phyloP scores from a whole-genome alignment of 1,140 invertebrate species.

The Drosophila takahashii region DNA sequence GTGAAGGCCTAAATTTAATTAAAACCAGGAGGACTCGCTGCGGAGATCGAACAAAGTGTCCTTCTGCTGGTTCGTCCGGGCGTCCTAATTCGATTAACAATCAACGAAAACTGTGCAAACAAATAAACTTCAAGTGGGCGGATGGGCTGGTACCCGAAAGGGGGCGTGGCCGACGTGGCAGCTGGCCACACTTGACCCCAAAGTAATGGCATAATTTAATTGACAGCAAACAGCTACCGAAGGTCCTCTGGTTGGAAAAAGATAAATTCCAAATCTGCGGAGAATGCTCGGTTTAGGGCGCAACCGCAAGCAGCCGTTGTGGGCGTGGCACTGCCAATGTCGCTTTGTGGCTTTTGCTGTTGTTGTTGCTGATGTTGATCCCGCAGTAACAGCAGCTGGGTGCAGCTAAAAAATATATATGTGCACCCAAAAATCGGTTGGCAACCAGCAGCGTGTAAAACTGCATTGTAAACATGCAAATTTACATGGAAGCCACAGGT shows the following conservation, averaged over 20 bases:
- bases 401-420: conserved; percentile 40
- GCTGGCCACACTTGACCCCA: conserved; percentile 45
- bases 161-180: conserved; percentile 11
- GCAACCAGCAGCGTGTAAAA: conserved; percentile 58
- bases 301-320: conserved; percentile 37
- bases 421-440: conserved; percentile 36
- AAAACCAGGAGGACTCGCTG: conserved; percentile 27
- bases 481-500: conserved; percentile 61
- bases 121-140: conserved; percentile 38
- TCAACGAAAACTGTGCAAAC: conserved; percentile 62
- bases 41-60: conserved; percentile 12
- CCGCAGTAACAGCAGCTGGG: conserved; percentile 22
- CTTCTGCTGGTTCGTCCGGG: conserved; percentile 16
- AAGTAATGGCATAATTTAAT: conserved; percentile 77
- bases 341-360: not conserved
- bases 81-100: conserved; percentile 69
- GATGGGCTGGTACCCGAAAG: no score
- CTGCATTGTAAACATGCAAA: conserved; percentile 69
- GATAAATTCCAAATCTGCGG: conserved; percentile 16
- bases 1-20: conserved; percentile 68
- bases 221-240: conserved; percentile 35
- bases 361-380: conserved; percentile 16
- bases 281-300: conserved; percentile 8
- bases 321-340: conserved; percentile 30
- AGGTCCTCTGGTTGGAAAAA: conserved; percentile 5